Evolutionary conservation across 2,113 vertebrate genomes (phyloP).

Genomic region (Eubucco bourcierii): DNA sequence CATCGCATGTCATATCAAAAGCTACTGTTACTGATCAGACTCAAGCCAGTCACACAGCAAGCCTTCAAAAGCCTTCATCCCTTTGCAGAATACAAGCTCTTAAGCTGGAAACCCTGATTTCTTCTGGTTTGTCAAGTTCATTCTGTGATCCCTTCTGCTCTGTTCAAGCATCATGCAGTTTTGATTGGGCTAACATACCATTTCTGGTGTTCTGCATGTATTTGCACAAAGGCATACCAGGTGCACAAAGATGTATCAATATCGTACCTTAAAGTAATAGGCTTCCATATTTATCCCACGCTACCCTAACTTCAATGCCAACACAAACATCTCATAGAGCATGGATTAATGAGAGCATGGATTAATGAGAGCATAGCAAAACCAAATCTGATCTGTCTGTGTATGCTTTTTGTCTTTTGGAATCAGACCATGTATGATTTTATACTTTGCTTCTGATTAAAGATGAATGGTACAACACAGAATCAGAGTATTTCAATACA

Average conservation of each 20-base stretch:
- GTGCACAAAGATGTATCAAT: background rate
- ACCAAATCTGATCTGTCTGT: background rate
- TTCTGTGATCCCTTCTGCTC: background rate
- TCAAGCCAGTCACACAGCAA: background rate
- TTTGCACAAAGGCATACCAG: background rate
- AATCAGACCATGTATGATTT: background rate
- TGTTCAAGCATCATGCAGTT: fast-evolving
- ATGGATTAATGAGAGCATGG: background rate
- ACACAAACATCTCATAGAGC: background rate
- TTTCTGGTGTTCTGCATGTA: fast-evolving
- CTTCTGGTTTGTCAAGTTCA: background rate
- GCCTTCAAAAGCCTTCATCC: background rate
- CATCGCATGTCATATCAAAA: fast-evolving
- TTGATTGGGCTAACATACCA: background rate
- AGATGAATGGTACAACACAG: background rate
- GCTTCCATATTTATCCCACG: background rate
- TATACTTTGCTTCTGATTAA: background rate
- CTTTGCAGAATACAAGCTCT: background rate
- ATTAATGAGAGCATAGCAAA: background rate
- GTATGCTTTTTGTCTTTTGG: background rate
- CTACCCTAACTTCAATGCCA: background rate
- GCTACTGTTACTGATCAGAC: background rate
- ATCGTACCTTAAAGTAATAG: background rate
- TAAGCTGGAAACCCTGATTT: background rate
- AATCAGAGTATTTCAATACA: background rate